Base-by-base conservation (phyloP, 2,797 vertebrate species). In the Jordanella pulchra region DNA sequence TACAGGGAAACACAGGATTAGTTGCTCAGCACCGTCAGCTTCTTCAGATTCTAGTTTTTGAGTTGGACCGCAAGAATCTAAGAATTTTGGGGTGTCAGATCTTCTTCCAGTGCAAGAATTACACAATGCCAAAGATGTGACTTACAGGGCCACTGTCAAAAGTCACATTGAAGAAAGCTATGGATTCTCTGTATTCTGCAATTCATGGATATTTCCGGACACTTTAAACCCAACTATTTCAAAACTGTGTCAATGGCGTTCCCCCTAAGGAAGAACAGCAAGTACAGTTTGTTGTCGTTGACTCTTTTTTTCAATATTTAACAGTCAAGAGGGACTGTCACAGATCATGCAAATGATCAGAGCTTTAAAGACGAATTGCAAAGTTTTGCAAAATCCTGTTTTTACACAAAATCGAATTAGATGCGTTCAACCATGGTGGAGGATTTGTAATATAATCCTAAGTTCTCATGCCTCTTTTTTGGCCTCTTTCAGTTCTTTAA, bases 1-100 rank as follows among this genome's bases (percentile, higher is more conserved):
- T 47, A 21, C 67, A 28, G 73, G 87, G 79, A 80, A 78, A 76
- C 73, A 66, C 17, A 0, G 69, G 81, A 86, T 86, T 85, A 91
- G 76, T 61, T 56, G 64, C 47, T 83, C 65, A 54, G 45, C 4
- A 44, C 68, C 44, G 61, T 75, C 66, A n/a, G 28, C 70, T 68
- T 81, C 71, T 64, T 72, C 56, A 72, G 11, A 54, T 70, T 60
- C 68, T 32, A 61, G 39, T 50, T 71, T 83, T 28, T 74, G 54
- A 71, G 55, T 7, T 45, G 66, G 67, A 69, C 64, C 47, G 54
- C 28, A 51, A 45, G 25, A 60, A 45, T 48, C 54, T 10, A 32
- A 61, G 73, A 84, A 58, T 69, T n/a, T 80, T 27, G 65, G 53
- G 60, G 44, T 65, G 71, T 21, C 28, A 11, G 3, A 61, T 51